These are phyloP conservation scores for Paedocypris sp. DNA, from an alignment of 2,113 vertebrate species.

Conservation along the genomic window DNA sequence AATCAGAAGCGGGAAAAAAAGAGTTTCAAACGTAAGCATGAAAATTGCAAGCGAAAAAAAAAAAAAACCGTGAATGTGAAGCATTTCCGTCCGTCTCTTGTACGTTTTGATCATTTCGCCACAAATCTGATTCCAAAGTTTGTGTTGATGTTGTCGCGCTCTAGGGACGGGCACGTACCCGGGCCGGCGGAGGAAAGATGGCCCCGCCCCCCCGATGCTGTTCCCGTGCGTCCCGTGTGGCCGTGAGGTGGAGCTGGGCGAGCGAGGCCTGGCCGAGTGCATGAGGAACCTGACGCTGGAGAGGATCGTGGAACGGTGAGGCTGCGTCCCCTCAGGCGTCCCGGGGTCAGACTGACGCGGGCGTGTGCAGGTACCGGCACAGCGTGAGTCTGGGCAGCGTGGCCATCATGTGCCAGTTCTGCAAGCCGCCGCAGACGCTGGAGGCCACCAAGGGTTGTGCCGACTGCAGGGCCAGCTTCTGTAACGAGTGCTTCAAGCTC, in stretches of 20 bases:
- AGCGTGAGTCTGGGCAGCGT: slow-evolving; percentile 61
- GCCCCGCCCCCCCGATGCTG: slow-evolving; percentile 62
- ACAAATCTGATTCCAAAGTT: too few relatives aligned
- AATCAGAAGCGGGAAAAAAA: too few relatives aligned
- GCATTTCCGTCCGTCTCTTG: too few relatives aligned
- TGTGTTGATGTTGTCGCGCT: slow-evolving; percentile 48
- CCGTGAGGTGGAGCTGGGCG: slow-evolving; percentile 81
- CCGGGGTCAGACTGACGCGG: too few relatives aligned
- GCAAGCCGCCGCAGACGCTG: slow-evolving; percentile 76
- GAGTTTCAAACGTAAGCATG: too few relatives aligned
- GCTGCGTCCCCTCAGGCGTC: too few relatives aligned
- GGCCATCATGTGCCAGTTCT: slow-evolving; percentile 90
- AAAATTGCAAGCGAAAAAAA: too few relatives aligned
- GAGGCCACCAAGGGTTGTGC: slow-evolving; percentile 95
- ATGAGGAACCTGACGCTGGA: slow-evolving; percentile 92
- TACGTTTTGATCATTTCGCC: too few relatives aligned
- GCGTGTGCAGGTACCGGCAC: slow-evolving; percentile 69
- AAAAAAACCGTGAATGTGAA: too few relatives aligned
- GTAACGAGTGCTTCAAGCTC: slow-evolving; percentile 96
- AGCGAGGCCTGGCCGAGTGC: slow-evolving; percentile 81
- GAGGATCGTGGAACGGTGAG: slow-evolving; percentile 83
- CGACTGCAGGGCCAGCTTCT: slow-evolving; percentile 87
- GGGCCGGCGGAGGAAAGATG: slow-evolving; percentile 73
- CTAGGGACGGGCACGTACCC: slow-evolving; percentile 79
- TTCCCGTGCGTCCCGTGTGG: slow-evolving; percentile 82